phyloP scores from a whole-genome alignment of 1,140 invertebrate species.

The Pararge aegeria region DNA sequence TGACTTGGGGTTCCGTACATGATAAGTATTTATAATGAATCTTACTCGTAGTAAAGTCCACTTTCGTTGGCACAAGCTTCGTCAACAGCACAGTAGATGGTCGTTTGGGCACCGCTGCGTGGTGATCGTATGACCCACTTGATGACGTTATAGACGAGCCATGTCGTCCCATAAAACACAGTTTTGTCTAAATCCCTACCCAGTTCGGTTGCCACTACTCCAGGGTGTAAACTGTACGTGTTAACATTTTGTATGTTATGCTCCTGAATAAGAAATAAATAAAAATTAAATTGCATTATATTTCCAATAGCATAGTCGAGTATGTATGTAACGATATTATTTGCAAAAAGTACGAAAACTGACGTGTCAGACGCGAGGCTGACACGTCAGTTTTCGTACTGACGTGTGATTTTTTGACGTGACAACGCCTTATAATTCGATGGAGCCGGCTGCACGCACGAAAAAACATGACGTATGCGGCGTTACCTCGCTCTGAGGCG shows the following conservation, averaged over 20 bases:
- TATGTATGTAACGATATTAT: too few relatives aligned
- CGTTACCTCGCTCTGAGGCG: too few relatives aligned
- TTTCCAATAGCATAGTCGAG: too few relatives aligned
- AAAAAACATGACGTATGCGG: too few relatives aligned
- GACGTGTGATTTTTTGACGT: too few relatives aligned
- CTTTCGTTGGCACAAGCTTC: conserved; percentile 81
- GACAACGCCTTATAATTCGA: too few relatives aligned
- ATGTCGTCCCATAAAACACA: conserved; percentile 54
- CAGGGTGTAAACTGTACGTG: conserved; percentile 85
- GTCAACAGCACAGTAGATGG: conserved; percentile 87
- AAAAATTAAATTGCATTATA: too few relatives aligned
- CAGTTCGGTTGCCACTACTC: conserved; percentile 86
- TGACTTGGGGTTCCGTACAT: too few relatives aligned
- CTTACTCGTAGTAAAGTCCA: conserved; percentile 82
- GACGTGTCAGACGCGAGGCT: too few relatives aligned
- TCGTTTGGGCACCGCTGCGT: conserved; percentile 88
- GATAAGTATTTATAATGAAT: background rate
- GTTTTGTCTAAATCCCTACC: conserved; percentile 82
- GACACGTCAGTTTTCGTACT: too few relatives aligned
- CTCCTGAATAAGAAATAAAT: conserved; percentile 41
- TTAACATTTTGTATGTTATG: conserved; percentile 77
- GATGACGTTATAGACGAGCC: conserved; percentile 39
- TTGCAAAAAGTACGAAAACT: too few relatives aligned
- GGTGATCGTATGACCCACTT: conserved; percentile 80
- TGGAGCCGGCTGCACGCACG: too few relatives aligned